These are phyloP conservation scores for Marcusenius ussheri DNA, from an alignment of 2,113 vertebrate genomes.

Conservation along the genomic window DNA sequence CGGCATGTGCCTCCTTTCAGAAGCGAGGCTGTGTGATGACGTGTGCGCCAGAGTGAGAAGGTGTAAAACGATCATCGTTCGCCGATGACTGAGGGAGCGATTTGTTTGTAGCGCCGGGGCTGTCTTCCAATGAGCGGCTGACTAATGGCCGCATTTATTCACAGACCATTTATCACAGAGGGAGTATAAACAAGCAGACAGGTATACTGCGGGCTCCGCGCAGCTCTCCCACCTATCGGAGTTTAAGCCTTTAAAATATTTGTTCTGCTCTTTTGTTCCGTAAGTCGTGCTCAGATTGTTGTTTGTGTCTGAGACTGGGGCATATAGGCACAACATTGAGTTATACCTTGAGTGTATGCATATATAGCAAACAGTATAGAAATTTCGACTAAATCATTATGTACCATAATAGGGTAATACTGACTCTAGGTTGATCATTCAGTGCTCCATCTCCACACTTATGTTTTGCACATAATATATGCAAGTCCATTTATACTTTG, in stretches of 20 bases:
- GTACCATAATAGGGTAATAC: neutral
- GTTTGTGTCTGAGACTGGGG: neutral
- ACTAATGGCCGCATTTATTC: conserved; percentile 23
- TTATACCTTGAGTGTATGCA: neutral
- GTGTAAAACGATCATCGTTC: conserved; percentile 9
- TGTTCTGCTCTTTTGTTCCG: neutral
- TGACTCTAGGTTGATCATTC: neutral
- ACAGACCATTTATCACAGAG: conserved; percentile 12
- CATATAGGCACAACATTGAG: neutral
- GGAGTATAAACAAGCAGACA: conserved; percentile 16
- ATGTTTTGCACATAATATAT: neutral
- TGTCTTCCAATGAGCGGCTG: conserved; percentile 17
- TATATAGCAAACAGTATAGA: neutral
- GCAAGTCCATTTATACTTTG: neutral
- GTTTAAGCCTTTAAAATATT: neutral
- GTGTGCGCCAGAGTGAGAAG: neutral
- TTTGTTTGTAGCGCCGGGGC: conserved; percentile 9
- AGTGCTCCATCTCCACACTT: neutral
- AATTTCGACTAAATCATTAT: neutral
- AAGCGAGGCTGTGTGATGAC: neutral
- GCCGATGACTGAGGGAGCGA: neutral
- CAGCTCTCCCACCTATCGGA: neutral
- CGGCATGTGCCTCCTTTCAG: neutral
- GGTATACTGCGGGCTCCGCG: neutral
- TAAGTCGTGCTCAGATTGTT: neutral